Percentiles rank a stretch among this genome's conserved stretches.
phyloP scores from a whole-genome alignment of 2,888 invertebrate species.

The Cantharis rufa region DNA sequence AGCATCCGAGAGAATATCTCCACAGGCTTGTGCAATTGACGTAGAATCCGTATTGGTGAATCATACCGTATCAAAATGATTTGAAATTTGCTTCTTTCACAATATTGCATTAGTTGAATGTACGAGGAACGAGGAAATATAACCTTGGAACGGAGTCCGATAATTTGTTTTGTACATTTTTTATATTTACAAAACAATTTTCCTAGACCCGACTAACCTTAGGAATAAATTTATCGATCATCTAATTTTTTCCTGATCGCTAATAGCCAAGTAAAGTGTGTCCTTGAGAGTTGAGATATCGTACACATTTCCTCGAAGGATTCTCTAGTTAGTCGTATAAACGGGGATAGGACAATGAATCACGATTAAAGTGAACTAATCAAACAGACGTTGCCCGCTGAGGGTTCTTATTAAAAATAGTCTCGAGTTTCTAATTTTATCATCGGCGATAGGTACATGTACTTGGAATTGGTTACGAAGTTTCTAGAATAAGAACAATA shows the following conservation, averaged over 20 bases:
- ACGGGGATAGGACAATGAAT: background rate
- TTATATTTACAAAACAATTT: background rate
- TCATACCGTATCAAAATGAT: background rate
- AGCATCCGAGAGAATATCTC: background rate
- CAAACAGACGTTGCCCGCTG: background rate
- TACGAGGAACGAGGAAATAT: background rate
- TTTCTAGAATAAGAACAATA: background rate
- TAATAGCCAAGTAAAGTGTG: background rate
- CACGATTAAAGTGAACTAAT: background rate
- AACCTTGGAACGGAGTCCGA: background rate
- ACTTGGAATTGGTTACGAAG: background rate
- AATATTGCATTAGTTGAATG: background rate
- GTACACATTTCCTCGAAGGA: background rate
- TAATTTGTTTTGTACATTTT: background rate
- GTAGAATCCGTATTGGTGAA: background rate
- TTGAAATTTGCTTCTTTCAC: background rate
- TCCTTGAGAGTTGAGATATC: background rate
- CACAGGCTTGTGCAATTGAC: background rate
- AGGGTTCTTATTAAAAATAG: background rate
- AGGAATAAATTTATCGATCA: background rate
- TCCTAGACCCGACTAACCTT: background rate
- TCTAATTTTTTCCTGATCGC: background rate
- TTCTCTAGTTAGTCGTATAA: background rate
- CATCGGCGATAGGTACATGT: background rate
- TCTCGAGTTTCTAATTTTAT: background rate